phyloP scores from a whole-genome alignment of 2,113 vertebrate species.

The Melospiza melodia region DNA sequence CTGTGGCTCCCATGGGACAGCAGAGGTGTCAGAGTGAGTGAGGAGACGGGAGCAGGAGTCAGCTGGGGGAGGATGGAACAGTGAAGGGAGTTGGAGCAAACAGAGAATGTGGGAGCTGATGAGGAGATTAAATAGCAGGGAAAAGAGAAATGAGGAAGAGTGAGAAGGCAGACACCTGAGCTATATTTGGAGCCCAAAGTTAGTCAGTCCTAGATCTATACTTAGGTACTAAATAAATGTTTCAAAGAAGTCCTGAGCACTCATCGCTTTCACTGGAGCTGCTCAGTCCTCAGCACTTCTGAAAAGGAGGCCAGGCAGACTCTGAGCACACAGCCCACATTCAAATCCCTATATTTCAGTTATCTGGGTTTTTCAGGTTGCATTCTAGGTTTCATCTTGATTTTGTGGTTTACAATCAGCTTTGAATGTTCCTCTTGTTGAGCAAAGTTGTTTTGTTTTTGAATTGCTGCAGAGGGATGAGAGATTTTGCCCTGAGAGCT shows the following conservation, averaged over 20 bases:
- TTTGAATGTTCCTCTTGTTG: neutral
- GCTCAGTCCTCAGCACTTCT: neutral
- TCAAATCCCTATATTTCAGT: neutral
- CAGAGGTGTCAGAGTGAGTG: neutral
- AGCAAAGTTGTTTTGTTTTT: neutral
- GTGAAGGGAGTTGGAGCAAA: neutral
- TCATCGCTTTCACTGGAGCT: neutral
- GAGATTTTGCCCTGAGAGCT: neutral
- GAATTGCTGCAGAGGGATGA: neutral
- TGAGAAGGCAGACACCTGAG: slow-evolving; percentile 20
- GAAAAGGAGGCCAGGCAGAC: slow-evolving; percentile 1
- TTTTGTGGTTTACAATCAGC: neutral
- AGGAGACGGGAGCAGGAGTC: neutral
- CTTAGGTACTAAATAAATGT: slow-evolving; percentile 39
- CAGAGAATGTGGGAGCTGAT: neutral
- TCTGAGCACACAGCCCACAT: accelerated
- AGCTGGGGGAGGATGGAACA: neutral
- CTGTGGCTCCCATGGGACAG: neutral
- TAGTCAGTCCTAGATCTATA: slow-evolving; percentile 41
- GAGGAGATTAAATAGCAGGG: neutral
- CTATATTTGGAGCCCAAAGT: slow-evolving; percentile 27
- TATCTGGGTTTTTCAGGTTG: neutral
- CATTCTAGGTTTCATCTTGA: neutral
- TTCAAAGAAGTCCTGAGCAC: slow-evolving; percentile 12
- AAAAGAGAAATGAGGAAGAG: neutral